Base-by-base conservation (phyloP, 2,888 invertebrate genomes). In the Fabriciana adippe region DNA sequence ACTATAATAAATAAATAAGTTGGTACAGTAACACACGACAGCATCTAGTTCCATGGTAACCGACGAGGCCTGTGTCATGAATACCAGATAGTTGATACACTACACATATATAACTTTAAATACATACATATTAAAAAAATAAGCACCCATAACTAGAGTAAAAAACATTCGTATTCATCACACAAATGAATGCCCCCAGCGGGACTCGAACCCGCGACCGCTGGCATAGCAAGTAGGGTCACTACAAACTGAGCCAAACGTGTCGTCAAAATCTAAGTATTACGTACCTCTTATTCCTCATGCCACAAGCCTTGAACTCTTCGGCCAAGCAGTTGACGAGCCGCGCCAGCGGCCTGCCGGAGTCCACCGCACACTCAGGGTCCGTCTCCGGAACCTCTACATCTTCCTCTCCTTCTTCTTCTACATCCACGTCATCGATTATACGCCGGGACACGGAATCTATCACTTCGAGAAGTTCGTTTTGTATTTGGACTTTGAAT, bases 401-500 rank as follows among this genome's bases (percentile, higher is more conserved):
- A 69, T 84, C 87, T 13, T 79, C 85, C 72, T 87, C 89, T 41
- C 79, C 77, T 0, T 87, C 87, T 61, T 78, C 78, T 74, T 87
- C 84, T 73, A 87, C 76, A 79, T 89, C 93, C 1, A 93, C 90
- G 63, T 94, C 94, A 68, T 95, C 94, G 54, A 95, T 92, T 64
- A 98, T 94, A 73, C 96, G 96, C 70, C 96, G 95, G 1, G 97
- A 96, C 0, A 97, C 96, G 41, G 95, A 91, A 35, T 96, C 95
- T 63, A 98, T 96, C 55, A 98, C 96, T 74, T 95, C 94, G 16
- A 97, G 88, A 0, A 98, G 85, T 79, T 98, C 97, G 16, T 95
- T 94, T 84, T 97, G 97, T 87, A 98, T 97, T 84, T 96, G 95
- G 51, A 95, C 94, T 87, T 97, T 96, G 76, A 98, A 94, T 81